Conservation (phyloP, 2,797 vertebrate genomes). For the Psittacula derbiana region DNA sequence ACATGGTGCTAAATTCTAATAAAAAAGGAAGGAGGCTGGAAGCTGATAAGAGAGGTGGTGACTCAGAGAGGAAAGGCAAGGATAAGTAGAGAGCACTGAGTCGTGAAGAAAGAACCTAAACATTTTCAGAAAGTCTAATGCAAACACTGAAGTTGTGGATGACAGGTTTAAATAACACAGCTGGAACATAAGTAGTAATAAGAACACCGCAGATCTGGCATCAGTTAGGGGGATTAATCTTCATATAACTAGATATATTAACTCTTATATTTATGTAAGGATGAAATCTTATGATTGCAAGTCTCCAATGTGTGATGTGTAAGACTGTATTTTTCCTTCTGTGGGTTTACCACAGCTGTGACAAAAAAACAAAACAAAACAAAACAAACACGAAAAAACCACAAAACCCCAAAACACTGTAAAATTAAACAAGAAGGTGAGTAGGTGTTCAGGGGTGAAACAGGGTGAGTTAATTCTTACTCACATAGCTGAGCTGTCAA, state of each 20-base stretch:
- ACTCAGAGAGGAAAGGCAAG: background rate
- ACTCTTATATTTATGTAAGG: background rate
- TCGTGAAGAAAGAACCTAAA: background rate
- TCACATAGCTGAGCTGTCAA: background rate
- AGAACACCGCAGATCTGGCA: background rate
- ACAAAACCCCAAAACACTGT: background rate
- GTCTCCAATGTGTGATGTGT: background rate
- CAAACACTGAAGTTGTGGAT: background rate
- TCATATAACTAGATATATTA: background rate
- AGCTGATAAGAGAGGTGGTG: background rate
- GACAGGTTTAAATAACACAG: background rate
- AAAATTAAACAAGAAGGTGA: background rate
- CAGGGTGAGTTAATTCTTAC: background rate
- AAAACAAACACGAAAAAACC: background rate
- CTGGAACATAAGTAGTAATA: background rate
- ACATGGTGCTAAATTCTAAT: background rate
- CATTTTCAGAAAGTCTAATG: background rate
- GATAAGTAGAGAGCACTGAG: background rate
- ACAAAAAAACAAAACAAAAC: background rate
- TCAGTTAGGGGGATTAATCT: background rate
- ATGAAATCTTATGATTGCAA: background rate
- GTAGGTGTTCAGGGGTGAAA: background rate
- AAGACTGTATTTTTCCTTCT: background rate
- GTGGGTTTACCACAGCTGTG: background rate
- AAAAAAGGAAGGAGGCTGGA: background rate